These are phyloP conservation scores for Diachasma alloeum DNA, from an alignment of 1,140 invertebrate species.

Conservation along the genomic window DNA sequence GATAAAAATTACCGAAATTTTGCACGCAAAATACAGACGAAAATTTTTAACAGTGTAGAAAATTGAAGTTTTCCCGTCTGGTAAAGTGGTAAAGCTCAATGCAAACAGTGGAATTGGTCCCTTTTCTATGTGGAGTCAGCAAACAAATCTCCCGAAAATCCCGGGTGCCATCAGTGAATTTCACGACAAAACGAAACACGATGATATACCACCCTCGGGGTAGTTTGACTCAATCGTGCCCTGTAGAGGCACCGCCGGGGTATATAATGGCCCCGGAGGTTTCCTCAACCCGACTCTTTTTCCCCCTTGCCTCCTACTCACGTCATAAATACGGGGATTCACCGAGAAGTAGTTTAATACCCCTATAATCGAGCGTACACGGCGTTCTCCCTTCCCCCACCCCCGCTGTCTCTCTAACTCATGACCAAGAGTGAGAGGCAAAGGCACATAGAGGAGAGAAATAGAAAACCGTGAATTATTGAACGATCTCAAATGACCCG, in stretches of 20 bases:
- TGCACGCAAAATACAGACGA: too few relatives aligned
- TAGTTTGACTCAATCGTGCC: background rate
- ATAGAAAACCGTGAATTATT: conserved; percentile 30
- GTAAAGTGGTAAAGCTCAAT: background rate
- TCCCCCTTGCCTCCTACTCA: background rate
- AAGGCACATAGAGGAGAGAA: background rate
- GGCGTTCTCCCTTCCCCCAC: background rate
- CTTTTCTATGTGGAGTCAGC: too few relatives aligned
- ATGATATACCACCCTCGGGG: background rate
- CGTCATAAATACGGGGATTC: conserved; percentile 25
- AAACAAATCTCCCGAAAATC: conserved; percentile 6
- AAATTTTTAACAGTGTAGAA: too few relatives aligned
- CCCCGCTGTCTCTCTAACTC: background rate
- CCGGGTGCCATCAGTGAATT: background rate
- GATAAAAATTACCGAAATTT: too few relatives aligned
- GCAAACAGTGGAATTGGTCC: background rate
- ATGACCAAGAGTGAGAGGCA: background rate
- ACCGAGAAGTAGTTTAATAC: conserved; percentile 26
- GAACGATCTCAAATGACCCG: conserved; percentile 38
- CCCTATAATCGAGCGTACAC: conserved; percentile 26
- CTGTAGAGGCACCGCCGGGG: background rate
- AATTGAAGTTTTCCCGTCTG: too few relatives aligned
- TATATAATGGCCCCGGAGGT: background rate
- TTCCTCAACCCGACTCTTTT: background rate
- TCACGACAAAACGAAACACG: conserved; percentile 6